These are phyloP conservation scores for Platyrinchus mystaceus DNA, from an alignment of 2,797 vertebrate genomes.

Conservation along the genomic window DNA sequence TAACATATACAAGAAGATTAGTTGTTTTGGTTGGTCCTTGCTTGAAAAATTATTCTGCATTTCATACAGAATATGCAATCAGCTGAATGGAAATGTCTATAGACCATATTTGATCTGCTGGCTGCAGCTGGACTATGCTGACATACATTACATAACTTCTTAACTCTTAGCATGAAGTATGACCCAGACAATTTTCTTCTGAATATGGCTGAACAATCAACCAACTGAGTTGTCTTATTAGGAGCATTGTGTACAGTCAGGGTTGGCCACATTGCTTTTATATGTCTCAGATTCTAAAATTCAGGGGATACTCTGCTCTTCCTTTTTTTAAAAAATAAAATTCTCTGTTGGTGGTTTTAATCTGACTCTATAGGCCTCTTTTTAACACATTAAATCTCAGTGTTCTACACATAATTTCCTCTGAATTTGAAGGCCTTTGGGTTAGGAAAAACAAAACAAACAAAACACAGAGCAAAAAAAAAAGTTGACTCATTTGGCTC, in stretches of 20 bases:
- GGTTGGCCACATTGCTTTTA: background rate
- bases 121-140: background rate
- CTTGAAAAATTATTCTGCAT: background rate
- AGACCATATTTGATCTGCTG: background rate
- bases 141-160: background rate
- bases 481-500: too few species aligned
- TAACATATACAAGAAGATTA: background rate
- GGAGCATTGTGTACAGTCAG: background rate
- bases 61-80: background rate
- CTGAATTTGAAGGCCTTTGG: background rate
- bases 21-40: background rate
- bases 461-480: background rate
- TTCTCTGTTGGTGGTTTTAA: background rate
- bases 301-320: background rate
- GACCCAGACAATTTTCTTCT: background rate
- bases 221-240: background rate
- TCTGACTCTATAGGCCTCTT: background rate
- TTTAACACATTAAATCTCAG: background rate
- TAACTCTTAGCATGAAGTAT: background rate
- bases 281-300: background rate
- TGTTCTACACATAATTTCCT: background rate
- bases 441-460: background rate
- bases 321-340: background rate
- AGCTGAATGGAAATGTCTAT: background rate
- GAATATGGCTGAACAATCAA: background rate